phyloP scores from a whole-genome alignment of 2,888 invertebrate genomes.

The Tiliacea citrago region DNA sequence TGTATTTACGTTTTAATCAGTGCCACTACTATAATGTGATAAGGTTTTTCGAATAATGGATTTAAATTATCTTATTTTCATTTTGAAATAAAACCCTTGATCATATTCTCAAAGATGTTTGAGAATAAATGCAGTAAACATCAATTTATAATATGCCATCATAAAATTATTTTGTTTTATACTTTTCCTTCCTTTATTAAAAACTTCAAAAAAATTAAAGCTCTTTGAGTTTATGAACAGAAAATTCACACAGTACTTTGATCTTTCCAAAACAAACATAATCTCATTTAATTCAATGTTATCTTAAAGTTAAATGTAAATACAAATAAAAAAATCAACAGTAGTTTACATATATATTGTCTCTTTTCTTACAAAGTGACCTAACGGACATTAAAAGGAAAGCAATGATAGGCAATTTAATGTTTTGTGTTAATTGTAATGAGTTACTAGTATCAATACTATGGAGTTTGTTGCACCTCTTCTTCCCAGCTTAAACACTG shows the following conservation, averaged over 20 bases:
- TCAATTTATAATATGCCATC: background rate
- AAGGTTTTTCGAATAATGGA: slow-evolving; percentile 38
- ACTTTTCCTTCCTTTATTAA: background rate
- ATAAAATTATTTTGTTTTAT: background rate
- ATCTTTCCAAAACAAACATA: slow-evolving; percentile 13
- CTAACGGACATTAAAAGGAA: too few relatives aligned
- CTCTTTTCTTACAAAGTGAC: too few relatives aligned
- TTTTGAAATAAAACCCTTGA: background rate
- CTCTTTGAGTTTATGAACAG: background rate
- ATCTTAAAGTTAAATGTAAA: background rate
- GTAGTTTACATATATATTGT: background rate
- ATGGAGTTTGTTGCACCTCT: background rate
- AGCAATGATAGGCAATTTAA: background rate
- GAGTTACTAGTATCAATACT: background rate
- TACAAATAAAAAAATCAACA: background rate
- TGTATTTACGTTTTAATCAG: slow-evolving; percentile 60
- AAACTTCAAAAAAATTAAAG: background rate
- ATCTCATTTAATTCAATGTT: slow-evolving; percentile 6
- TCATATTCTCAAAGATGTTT: background rate
- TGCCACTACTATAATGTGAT: slow-evolving; percentile 43
- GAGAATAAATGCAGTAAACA: background rate
- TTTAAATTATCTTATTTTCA: slow-evolving; percentile 11
- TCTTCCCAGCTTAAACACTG: background rate
- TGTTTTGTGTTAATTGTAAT: background rate
- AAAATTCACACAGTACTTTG: background rate